These are phyloP conservation scores for Drosophila orena DNA, from an alignment of 1,140 invertebrate genomes.

Conservation along the genomic window DNA sequence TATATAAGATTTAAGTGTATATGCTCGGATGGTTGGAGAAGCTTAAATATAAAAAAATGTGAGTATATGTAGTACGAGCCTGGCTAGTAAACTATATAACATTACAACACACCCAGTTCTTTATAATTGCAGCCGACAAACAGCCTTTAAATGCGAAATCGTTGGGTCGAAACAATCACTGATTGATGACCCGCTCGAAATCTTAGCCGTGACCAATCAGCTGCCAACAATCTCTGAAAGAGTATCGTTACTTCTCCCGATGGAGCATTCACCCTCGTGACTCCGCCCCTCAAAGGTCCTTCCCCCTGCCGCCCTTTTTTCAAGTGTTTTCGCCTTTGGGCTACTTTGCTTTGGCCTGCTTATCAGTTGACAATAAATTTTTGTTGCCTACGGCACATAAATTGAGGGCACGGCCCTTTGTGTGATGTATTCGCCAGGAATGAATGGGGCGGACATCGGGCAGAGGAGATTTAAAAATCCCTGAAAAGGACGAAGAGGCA, in stretches of 20 bases:
- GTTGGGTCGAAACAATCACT: constrained; percentile 18
- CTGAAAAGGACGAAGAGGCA: neutral
- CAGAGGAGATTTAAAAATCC: neutral
- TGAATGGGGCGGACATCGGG: constrained; percentile 29
- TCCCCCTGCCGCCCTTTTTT: constrained; percentile 29
- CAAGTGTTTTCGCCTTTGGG: constrained; percentile 61
- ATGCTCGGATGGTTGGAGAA: too few relatives aligned
- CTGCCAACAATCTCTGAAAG: constrained; percentile 38
- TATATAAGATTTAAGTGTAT: too few relatives aligned
- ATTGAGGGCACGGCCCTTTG: constrained; percentile 70
- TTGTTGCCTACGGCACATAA: constrained; percentile 79
- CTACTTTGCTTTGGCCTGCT: constrained; percentile 70
- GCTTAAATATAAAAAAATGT: too few relatives aligned
- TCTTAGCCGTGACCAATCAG: constrained; percentile 31
- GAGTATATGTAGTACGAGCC: too few relatives aligned
- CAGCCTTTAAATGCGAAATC: constrained; percentile 5
- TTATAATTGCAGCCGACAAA: constrained; percentile 4
- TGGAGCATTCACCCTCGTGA: neutral
- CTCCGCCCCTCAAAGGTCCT: constrained; percentile 1
- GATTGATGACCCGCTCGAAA: constrained; percentile 23
- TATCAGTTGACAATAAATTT: constrained; percentile 83
- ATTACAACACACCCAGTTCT: neutral
- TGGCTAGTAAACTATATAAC: neutral
- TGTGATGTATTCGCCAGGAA: constrained; percentile 67
- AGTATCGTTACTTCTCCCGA: constrained; percentile 19